phyloP scores from a whole-genome alignment of 1,140 invertebrate species.

The Diabrotica undecimpunctata region DNA sequence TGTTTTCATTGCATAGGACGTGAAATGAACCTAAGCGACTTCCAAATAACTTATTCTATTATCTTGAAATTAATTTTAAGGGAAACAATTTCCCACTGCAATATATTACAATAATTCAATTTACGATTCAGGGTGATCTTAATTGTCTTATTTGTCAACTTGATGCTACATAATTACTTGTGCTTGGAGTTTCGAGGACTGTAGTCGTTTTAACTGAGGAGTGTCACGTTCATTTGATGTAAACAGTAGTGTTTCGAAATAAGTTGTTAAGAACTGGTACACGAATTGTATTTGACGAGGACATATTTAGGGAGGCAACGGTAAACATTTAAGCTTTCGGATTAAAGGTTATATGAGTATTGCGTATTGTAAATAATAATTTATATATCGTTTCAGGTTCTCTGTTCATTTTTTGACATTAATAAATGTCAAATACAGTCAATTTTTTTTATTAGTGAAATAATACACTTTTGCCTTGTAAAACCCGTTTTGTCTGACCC shows the following conservation, averaged over 20 bases:
- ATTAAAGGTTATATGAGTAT: no score
- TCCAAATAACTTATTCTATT: slow-evolving; percentile 20
- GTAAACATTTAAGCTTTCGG: no score
- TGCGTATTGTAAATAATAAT: no score
- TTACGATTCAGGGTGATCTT: slow-evolving; percentile 24
- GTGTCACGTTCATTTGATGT: neutral
- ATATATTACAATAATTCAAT: slow-evolving; percentile 29
- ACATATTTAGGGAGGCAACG: no score
- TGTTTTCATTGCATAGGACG: neutral
- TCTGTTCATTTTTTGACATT: no score
- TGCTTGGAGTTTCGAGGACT: slow-evolving; percentile 24
- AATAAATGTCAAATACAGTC: no score
- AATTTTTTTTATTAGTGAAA: no score
- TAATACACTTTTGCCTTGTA: no score
- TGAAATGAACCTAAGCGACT: neutral
- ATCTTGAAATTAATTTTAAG: slow-evolving; percentile 4
- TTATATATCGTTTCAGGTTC: no score
- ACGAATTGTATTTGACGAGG: no score
- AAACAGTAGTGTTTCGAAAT: neutral
- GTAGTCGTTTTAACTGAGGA: slow-evolving; percentile 23
- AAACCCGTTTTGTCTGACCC: no score
- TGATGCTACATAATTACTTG: slow-evolving; percentile 26
- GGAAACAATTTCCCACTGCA: slow-evolving; percentile 18
- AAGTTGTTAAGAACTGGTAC: neutral
- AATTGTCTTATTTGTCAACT: slow-evolving; percentile 31